These are phyloP conservation scores for Sceloporus tristichus DNA, from an alignment of 2,113 vertebrate species.

Conservation along the genomic window DNA sequence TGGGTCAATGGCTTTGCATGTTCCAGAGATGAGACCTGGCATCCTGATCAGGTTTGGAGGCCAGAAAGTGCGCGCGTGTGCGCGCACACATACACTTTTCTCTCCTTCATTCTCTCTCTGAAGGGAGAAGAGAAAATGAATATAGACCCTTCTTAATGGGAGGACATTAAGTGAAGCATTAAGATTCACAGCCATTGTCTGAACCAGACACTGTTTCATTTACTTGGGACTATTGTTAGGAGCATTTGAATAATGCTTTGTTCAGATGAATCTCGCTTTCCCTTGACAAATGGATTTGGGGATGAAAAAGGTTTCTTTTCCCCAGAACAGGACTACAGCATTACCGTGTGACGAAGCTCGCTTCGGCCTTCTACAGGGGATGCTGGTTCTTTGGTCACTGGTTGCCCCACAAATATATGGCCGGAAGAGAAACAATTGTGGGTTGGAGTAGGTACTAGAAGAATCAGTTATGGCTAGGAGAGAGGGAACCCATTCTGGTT, in stretches of 20 bases:
- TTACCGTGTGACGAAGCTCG: neutral
- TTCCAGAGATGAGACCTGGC: neutral
- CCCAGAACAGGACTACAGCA: neutral
- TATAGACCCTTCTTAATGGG: conserved; percentile 11
- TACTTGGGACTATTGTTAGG: conserved; percentile 10
- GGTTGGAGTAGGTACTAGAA: too few species aligned
- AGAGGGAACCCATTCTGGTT: too few species aligned
- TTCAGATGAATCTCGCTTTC: neutral
- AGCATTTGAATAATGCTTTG: conserved; percentile 18
- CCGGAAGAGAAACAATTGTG: too few species aligned
- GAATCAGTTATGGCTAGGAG: too few species aligned
- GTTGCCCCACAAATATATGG: neutral
- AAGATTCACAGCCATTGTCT: conserved; percentile 13
- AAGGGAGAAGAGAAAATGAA: neutral
- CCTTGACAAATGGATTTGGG: neutral
- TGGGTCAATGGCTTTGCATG: neutral
- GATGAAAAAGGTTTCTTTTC: neutral
- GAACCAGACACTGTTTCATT: neutral
- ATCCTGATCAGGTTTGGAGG: neutral
- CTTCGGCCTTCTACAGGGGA: too few species aligned
- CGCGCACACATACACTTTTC: neutral
- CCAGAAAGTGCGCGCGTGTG: too few species aligned
- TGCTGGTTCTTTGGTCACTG: too few species aligned
- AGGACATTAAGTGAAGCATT: conserved; percentile 13
- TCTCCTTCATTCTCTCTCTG: neutral